Evolutionary conservation across 2,113 vertebrate genomes (phyloP).

Genomic region (Callaeas wilsoni): DNA sequence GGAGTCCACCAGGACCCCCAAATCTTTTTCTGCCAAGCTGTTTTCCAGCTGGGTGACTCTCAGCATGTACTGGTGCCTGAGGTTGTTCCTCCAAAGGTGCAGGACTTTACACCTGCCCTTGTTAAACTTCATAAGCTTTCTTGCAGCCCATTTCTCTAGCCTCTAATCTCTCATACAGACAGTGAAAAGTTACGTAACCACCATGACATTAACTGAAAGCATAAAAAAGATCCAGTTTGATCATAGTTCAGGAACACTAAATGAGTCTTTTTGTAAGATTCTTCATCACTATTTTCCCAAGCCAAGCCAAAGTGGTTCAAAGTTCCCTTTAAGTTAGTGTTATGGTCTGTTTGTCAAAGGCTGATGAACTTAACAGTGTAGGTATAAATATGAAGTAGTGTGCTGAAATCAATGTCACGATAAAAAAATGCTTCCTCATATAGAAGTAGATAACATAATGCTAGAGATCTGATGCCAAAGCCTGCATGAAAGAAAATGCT

Average conservation of each 20-base stretch:
- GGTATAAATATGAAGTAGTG: background rate
- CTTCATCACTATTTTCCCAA: background rate
- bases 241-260: background rate
- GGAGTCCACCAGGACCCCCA: background rate
- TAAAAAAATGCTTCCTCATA: background rate
- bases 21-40: background rate
- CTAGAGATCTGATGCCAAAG: background rate
- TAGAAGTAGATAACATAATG: conserved; percentile 16
- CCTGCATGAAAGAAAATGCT: background rate
- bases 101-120: background rate
- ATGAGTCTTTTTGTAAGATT: background rate
- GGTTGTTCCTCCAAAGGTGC: background rate
- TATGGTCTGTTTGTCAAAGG: background rate
- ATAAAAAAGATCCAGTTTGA: background rate
- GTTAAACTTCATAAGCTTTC: background rate
- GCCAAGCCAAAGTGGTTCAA: background rate
- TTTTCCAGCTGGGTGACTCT: background rate
- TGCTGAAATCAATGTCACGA: background rate
- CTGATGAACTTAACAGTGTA: background rate
- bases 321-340: background rate
- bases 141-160: background rate
- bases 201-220: background rate
- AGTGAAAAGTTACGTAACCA: background rate
- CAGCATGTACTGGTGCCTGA: background rate
- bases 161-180: background rate